Evolutionary conservation across 1,140 invertebrate species (phyloP), one percentile per base, ranked within the genome.

Genomic region (Heterodera carotae): DNA sequence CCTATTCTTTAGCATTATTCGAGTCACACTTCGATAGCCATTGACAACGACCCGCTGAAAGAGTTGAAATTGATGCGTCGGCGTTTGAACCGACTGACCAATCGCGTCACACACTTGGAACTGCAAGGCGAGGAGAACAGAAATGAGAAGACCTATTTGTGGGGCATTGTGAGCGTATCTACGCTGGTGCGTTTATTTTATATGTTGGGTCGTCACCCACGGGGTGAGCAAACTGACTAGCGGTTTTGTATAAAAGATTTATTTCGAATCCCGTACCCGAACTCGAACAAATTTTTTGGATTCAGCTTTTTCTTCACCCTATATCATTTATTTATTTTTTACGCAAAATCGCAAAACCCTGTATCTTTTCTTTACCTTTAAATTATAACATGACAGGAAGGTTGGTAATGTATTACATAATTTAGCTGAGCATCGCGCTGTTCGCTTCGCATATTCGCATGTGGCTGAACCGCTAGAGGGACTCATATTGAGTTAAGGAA

Each of bases 21-120:
- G 59, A 62, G 62, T 29, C 64, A 74, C 53, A 74, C 72, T 29
- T 74, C 72, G 27, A 74, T 74, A 39, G 72, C 56, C 12, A 56
- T 74, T 29, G 72, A 74, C 12, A 74, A 31, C 15, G 59, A 74
- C 39, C 72, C 72, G 27, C 1, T 74, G 15, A 36, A 74, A 22
- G 72, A 74, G 27, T 31, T 74, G 25, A 74, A 74, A 34, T 22
- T 62, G 64, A 39, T 74, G 56, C 59, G 72, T 4, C 72, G 72
- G 15, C 27, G 56, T n/a, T 43, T 74, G 25, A 74, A 64, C 39
- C 27, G 33, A 36, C 48, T 74, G 27, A 31, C 36, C 1, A 74
- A 36, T 10, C 59, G 64, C 22, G 72, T 74, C 12, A 31, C 59
- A 25, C 12, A 56, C 10, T 29, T 74, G 56, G 72, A 74, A 62